Evolutionary conservation across 2,797 vertebrate genomes (phyloP).

Genomic region (Garrulus glandarius): DNA sequence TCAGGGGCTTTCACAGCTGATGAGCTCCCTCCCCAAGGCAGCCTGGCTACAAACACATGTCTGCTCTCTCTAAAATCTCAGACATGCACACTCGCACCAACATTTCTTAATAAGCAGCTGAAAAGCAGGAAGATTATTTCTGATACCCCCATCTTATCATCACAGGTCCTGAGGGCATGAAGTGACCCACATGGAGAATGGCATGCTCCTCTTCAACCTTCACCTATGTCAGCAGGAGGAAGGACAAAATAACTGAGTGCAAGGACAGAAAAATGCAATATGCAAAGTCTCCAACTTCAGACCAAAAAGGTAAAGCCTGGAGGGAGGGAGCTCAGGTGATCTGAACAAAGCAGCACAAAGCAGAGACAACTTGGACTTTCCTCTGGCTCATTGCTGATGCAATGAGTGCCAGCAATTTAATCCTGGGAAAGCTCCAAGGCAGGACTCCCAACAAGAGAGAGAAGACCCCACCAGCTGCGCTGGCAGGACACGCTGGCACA

Average conservation of each 20-base stretch:
- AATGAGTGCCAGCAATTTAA: background rate
- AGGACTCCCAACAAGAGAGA: background rate
- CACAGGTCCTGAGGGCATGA: background rate
- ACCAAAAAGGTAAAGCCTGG: background rate
- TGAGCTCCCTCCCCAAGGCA: background rate
- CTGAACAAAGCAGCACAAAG: background rate
- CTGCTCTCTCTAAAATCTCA: background rate
- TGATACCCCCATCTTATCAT: background rate
- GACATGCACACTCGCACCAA: background rate
- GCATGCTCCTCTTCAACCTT: background rate
- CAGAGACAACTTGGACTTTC: background rate
- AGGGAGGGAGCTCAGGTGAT: background rate
- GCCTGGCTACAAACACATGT: background rate
- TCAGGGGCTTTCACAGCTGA: background rate
- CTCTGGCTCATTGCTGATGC: background rate
- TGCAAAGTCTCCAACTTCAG: background rate
- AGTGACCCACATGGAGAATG: background rate
- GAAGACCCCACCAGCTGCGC: background rate
- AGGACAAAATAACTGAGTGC: background rate
- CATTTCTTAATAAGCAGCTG: background rate
- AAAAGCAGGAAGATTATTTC: background rate
- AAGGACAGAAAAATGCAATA: background rate
- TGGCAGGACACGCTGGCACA: background rate
- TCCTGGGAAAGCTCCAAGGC: conserved; percentile 9
- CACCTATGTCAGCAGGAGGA: background rate